Base-by-base conservation (phyloP, 1,140 invertebrate species). In the Dendrolimus punctatus region DNA sequence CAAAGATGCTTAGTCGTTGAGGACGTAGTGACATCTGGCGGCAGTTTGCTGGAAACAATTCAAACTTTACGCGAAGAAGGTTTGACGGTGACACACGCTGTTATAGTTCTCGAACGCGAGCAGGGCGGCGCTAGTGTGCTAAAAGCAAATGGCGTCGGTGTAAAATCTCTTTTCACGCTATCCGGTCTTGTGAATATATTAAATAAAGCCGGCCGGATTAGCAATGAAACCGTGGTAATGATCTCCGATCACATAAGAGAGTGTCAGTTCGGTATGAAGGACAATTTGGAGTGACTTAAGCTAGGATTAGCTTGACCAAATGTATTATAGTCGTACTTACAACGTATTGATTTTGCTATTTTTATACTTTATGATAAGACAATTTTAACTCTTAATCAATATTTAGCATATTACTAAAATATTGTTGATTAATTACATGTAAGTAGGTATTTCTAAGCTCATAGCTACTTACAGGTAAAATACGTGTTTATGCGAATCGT, bases 21-120 rank as follows among this genome's bases (percentile, higher is more conserved):
- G 87, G 98, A 99, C 88, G 95, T 99, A 48, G 94, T 99, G 6
- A 98, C 97, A 43, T 97, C 95, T 79, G 98, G 98, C 7, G 92
- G 92, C 7, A 99, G 96, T 72, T 92, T 99, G 49, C 73, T 97
- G 57, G 98, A 99, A 88, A 98, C 97, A 6, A 93, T 93, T 41
- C 73, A 79, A 38, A 92, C 92, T 74, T 84, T 99, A 8, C 87
- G 90, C 54, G 87, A 89, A 23, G 93, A 93, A 74, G 94, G 92
- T 0, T 80, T 97, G 36, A 70, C 84, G 38, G 94, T 97, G 0
- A 92, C 86, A 1, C 91, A 98, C 76, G 93, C 95, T 8, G 88
- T 99, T 42, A 93, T 98, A 36, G 90, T 99, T 53, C 87, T 99
- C 5, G 93, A 99, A 72, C 90, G 98, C 39, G 92, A 98, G 84